These are phyloP conservation scores for Vidua macroura DNA, from an alignment of 2,113 vertebrate genomes.

Conservation along the genomic window DNA sequence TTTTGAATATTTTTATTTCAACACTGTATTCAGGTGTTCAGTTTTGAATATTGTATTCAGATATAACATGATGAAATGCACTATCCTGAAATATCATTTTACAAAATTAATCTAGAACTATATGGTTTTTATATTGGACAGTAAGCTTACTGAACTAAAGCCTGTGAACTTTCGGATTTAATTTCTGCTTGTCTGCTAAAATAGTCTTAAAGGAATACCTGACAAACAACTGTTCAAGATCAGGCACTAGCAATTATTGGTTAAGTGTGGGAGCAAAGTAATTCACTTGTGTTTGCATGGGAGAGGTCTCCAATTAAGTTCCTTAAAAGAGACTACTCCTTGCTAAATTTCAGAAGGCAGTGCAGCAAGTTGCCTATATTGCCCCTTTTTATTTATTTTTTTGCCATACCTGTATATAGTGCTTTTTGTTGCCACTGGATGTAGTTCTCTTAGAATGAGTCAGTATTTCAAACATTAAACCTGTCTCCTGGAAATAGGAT, in stretches of 20 bases:
- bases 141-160: background rate
- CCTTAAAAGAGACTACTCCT: background rate
- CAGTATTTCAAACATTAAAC: background rate
- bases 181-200: background rate
- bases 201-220: background rate
- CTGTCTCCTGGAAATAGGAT: background rate
- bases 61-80: background rate
- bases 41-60: background rate
- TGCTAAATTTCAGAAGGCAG: background rate
- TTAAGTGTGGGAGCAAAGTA: background rate
- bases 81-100: background rate
- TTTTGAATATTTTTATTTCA: background rate
- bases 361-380: background rate
- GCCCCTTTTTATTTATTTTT: fast-evolving
- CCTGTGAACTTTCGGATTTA: background rate
- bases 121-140: background rate
- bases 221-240: background rate
- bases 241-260: background rate
- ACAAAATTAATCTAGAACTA: background rate
- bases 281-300: background rate
- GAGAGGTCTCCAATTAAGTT: background rate
- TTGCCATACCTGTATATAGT: fast-evolving
- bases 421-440: background rate
- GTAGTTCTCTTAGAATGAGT: background rate
- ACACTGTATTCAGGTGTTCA: background rate